phyloP scores from a whole-genome alignment of 1,140 invertebrate genomes.

The Cydia pomonella region DNA sequence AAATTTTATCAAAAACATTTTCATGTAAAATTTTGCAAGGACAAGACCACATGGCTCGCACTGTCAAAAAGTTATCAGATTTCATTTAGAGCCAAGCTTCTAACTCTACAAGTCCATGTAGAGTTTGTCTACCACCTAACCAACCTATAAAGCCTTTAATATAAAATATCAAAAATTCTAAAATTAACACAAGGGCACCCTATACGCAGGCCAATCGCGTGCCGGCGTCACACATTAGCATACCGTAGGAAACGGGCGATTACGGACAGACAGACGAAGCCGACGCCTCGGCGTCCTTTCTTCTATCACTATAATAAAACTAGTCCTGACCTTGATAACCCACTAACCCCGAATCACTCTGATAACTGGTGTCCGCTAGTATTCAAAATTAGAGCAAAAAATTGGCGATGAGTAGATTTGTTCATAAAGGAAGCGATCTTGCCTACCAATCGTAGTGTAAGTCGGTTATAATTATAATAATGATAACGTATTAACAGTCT shows the following conservation, averaged over 20 bases:
- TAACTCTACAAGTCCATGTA: no score
- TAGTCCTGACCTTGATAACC: slow-evolving; percentile 40
- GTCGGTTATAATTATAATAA: not conserved
- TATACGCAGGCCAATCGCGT: slow-evolving; percentile 50
- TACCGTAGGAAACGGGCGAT: slow-evolving; percentile 64
- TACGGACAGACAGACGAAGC: slow-evolving; percentile 54
- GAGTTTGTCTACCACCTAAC: no score
- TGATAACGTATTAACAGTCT: no score
- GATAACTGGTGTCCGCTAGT: not conserved
- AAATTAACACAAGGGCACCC: slow-evolving; percentile 35
- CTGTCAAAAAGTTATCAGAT: no score
- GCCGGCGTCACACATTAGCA: slow-evolving; percentile 53
- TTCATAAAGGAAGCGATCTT: not conserved
- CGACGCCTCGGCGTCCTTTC: slow-evolving; percentile 38
- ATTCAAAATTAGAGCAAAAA: slow-evolving; percentile 13
- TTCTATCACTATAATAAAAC: slow-evolving; percentile 32
- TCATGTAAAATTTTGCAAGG: no score
- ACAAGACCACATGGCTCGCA: no score
- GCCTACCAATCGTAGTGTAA: not conserved
- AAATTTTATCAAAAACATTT: no score
- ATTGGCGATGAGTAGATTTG: slow-evolving; percentile 7
- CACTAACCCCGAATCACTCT: slow-evolving; percentile 14
- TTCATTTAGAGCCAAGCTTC: no score
- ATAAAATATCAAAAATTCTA: slow-evolving; percentile 26
- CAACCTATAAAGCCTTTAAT: not conserved